Conservation (phyloP, 2,888 invertebrate species). For the Napeogenes inachia region DNA sequence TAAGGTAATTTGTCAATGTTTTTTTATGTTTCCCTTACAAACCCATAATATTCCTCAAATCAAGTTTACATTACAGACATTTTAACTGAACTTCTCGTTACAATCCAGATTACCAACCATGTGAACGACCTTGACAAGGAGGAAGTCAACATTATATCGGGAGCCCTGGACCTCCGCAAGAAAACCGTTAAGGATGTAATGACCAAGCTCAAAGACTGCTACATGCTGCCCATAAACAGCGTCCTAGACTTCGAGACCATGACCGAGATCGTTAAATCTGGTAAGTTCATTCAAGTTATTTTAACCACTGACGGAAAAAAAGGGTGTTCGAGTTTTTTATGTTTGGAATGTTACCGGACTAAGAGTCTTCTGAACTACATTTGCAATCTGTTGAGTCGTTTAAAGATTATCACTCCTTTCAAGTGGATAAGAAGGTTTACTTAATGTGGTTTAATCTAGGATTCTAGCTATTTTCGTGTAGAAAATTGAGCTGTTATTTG, state of each 20-base stretch:
- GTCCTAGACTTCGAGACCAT: slow-evolving; percentile 97
- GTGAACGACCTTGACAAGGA: slow-evolving; percentile 94
- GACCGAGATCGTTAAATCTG: slow-evolving; percentile 96
- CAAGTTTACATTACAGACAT: background rate
- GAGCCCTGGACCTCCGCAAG: slow-evolving; percentile 93
- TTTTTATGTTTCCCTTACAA: no score
- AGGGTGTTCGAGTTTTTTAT: no score
- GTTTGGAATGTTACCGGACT: no score
- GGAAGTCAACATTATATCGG: slow-evolving; percentile 97
- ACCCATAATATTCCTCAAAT: background rate
- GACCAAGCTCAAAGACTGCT: slow-evolving; percentile 97
- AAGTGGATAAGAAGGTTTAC: no score
- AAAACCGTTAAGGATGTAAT: slow-evolving; percentile 94
- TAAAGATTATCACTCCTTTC: no score
- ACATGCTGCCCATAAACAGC: slow-evolving; percentile 94
- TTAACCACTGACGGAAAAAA: background rate
- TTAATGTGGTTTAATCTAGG: no score
- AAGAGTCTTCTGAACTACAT: no score
- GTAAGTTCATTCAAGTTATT: slow-evolving; percentile 53
- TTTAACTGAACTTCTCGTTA: background rate
- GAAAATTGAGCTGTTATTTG: no score
- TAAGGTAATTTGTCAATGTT: no score
- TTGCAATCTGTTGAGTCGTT: no score
- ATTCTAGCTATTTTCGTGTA: no score
- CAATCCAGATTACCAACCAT: slow-evolving; percentile 87